Evolutionary conservation across 2,113 vertebrate species (phyloP).

Genomic region (Phalacrocorax aristotelis): DNA sequence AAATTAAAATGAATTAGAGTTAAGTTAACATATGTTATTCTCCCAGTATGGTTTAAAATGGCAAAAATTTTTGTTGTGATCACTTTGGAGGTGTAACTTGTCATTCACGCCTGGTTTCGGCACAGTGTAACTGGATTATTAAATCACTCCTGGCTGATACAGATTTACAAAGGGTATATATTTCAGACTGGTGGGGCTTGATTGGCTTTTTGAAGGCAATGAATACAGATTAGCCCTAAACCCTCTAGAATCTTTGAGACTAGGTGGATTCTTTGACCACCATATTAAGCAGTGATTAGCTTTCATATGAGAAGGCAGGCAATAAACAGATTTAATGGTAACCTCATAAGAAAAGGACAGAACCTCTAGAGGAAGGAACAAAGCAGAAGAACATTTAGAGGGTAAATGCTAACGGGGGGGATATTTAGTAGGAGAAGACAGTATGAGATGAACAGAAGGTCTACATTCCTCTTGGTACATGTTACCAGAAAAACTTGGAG

Average conservation of each 20-base stretch:
- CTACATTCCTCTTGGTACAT: background rate
- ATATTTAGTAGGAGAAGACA: background rate
- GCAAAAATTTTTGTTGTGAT: background rate
- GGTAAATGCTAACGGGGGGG: background rate
- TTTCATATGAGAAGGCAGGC: background rate
- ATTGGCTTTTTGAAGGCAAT: background rate
- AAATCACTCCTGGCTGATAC: background rate
- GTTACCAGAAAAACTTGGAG: background rate
- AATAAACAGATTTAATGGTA: background rate
- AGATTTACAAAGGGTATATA: background rate
- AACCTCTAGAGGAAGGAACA: background rate
- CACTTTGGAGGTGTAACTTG: background rate
- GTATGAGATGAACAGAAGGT: slow-evolving; percentile 16
- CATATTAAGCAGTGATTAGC: background rate
- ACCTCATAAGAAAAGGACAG: background rate
- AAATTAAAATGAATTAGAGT: background rate
- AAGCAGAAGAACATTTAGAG: background rate
- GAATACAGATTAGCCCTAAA: background rate
- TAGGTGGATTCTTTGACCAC: background rate
- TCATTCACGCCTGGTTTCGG: background rate
- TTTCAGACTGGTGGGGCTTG: background rate
- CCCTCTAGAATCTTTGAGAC: background rate
- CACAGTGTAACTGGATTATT: background rate
- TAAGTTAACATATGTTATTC: slow-evolving; percentile 6
- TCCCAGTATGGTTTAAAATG: background rate